Evolutionary conservation across 2,113 vertebrate species (phyloP), one percentile per base, ranked within the genome.

Genomic region (Raja brachyura): DNA sequence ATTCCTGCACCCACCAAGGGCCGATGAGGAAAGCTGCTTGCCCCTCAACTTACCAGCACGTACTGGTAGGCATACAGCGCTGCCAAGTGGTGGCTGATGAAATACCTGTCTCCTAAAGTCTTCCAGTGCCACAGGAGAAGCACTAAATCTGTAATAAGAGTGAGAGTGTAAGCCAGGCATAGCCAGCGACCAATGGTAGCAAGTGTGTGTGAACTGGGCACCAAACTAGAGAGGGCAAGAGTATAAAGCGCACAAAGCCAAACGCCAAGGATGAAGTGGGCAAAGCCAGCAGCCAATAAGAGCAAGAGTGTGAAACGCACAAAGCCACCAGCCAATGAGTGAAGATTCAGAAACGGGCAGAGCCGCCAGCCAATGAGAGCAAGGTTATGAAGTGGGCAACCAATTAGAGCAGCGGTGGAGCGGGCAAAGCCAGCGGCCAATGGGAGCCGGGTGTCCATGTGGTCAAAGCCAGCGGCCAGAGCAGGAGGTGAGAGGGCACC

Each of bases 61-160:
- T 96, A 97, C 94, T 96, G 96, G 31, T 98, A 97, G 74, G 97
- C 96, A 48, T 97, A 97, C 77, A 98, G 96, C 93, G 97, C 97
- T 94, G 96, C 96, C 95, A 96, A 95, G 96, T 97, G 96, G 96
- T 97, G 96, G 93, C 96, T 97, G 5, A 96, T 95, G 10, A 97
- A 97, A 94, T 97, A 97, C 39, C 95, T 93, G 94, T 97, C 97
- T 25, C 97, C 96, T 96, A 97, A 96, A 0, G 96, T 96, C 93
- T 94, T 97, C 97, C 97, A 97, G 95, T 96, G 97, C 90, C 95
- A 95, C 1, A 96, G 95, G 3, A 97, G 95, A 93, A 97, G 95
- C 95, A 97, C 93, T 16, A 97, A 95, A 94, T 98, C 97, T 97
- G 93, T 28, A 48, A 93, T 25, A 85, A 93, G 28, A 93, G 8